Conservation (phyloP, 1,140 invertebrate species). For the Mercenaria mercenaria region DNA sequence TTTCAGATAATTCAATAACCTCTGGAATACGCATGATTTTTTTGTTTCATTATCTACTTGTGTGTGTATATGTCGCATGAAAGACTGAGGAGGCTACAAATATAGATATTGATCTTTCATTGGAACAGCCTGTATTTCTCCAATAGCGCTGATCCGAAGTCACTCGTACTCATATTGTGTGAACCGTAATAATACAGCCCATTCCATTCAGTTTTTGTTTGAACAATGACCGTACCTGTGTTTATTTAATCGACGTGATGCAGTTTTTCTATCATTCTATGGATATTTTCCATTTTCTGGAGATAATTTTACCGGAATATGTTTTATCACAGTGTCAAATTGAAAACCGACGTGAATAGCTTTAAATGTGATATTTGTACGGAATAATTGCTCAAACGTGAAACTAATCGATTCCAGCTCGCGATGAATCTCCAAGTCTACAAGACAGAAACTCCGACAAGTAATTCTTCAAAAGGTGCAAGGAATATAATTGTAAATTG, state of each 20-base stretch:
- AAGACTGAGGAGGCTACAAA: not conserved
- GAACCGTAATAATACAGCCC: slow-evolving; percentile 17
- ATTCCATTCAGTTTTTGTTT: slow-evolving; percentile 4
- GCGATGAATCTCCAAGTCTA: not conserved
- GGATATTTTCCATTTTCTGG: slow-evolving; percentile 31
- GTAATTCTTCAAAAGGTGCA: slow-evolving; percentile 19
- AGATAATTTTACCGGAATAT: not conserved
- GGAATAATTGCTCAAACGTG: slow-evolving; percentile 5
- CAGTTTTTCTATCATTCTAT: slow-evolving; percentile 31
- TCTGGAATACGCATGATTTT: not conserved
- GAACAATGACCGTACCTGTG: slow-evolving; percentile 34
- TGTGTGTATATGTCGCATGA: not conserved
- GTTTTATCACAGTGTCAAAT: slow-evolving; percentile 20
- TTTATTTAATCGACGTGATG: slow-evolving; percentile 54
- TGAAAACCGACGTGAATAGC: not conserved
- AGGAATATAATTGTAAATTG: slow-evolving; percentile 20
- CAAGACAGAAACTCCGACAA: not conserved
- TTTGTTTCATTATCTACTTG: not conserved
- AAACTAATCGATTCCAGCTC: slow-evolving; percentile 7
- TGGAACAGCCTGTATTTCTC: slow-evolving; percentile 35
- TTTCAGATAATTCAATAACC: not conserved
- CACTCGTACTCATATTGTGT: not conserved
- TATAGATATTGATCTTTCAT: slow-evolving; percentile 25
- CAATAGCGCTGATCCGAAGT: slow-evolving; percentile 12
- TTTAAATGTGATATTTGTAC: slow-evolving; percentile 9